Base-by-base conservation (phyloP, 2,113 vertebrate species). In the Entelurus aequoreus region DNA sequence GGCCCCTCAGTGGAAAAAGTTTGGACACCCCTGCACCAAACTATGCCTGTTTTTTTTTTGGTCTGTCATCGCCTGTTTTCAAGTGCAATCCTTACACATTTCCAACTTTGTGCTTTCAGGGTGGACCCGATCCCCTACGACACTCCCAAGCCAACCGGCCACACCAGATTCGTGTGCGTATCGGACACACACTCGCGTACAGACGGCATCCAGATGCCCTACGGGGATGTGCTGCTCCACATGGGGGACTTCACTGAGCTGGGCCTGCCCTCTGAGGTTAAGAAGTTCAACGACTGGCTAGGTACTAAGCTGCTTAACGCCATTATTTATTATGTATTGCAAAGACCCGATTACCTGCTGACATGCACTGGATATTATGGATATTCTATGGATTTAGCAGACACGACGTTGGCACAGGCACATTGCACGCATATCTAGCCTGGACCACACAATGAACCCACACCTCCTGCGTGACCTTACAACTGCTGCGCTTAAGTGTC, bases 221-320 rank as follows among this genome's bases (percentile, higher is more conserved):
- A 98, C 77, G 96, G 96, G 80, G 96, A 99, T 85, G 95, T 98
- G 88, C 93, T 98, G 71, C 93, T 98, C 68, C 96, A 98, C 93
- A 97, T 91, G 72, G 96, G 96, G 70, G 96, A 98, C 91, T 98
- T 98, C 92, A 98, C 95, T 59, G 96, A 98, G 84, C 96, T 98
- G 88, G 96, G 96, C 80, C 92, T 98, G 87, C 96, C 96, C 86
- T 97, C 95, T 19, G 96, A 98, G 94, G 95, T 98, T 86, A 98
- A 98, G 94, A 98, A 98, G 94, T 98, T 98, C 93, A 98, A 98
- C 93, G 96, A 98, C 92, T 98, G 96, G 96, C 93, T 99, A 94
- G 96, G 96, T 98, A 96, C 83, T 90, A 84, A 74, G 42, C 71
- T 28, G 64, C 64, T 75, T 21, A 50, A 53, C 8, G n/a, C 67